Base-by-base conservation (phyloP, 2,888 invertebrate genomes). In the Proisotoma minuta region DNA sequence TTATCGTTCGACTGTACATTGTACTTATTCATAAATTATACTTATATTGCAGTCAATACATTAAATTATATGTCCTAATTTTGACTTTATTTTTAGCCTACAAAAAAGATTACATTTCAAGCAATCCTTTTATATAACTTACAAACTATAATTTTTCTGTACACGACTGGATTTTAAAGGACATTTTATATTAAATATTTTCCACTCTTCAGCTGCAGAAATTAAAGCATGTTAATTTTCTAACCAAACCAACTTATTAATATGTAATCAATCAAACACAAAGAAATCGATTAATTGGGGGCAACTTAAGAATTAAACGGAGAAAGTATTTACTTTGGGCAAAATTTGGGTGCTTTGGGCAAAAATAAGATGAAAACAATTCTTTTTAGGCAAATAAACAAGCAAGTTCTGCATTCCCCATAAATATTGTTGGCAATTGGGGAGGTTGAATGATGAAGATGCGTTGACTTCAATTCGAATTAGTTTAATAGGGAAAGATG, bases 91-190 rank as follows among this genome's bases (percentile, higher is more conserved):
- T n/a, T n/a, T n/a, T n/a, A n/a, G n/a, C n/a, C n/a, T n/a, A n/a
- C n/a, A n/a, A n/a, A n/a, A n/a, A n/a, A n/a, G n/a, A n/a, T n/a
- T n/a, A n/a, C n/a, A n/a, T n/a, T n/a, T n/a, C n/a, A n/a, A n/a
- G n/a, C n/a, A n/a, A n/a, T n/a, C n/a, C n/a, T n/a, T n/a, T n/a
- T n/a, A n/a, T n/a, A n/a, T n/a, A n/a, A n/a, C n/a, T n/a, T n/a
- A n/a, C n/a, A n/a, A n/a, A n/a, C n/a, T n/a, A n/a, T n/a, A n/a
- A n/a, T n/a, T n/a, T n/a, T n/a, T n/a, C 52, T 52, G 52, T 52
- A 52, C 52, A 52, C 52, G 52, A 52, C 52, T 52, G 27, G 52
- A 52, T 52, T 52, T 52, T 2, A 10, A 20, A 34, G 15, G 34
- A 34, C 34, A 10, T 34, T 8, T 34, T 34, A 10, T 34, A 34